Base-by-base conservation (phyloP, 2,888 invertebrate species). In the Andrena fulva region DNA sequence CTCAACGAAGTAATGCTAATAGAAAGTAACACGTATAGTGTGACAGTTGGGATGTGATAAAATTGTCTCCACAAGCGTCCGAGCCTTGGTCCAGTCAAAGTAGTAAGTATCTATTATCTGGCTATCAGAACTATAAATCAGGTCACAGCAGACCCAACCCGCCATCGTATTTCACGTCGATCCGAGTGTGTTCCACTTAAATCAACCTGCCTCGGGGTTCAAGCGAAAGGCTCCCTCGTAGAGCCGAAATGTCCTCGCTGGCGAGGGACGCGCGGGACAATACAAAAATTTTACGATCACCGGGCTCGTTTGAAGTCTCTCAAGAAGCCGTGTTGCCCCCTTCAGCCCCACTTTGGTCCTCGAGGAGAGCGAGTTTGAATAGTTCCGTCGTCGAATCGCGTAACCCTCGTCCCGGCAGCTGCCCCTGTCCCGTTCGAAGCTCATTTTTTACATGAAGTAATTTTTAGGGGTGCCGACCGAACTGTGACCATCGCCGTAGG, bases 391-490 rank as follows among this genome's bases (percentile, higher is more conserved):
- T 42, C 68, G 10, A 42, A 20, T n/a, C 20, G 33, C 27, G 50
- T 33, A 33, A 66, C 68, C 74, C 76, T 75, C 77, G 42, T 10
- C 42, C 48, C 29, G 56, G 64, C 75, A 81, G 77, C 80, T 81
- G 69, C 63, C 80, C 70, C 64, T 29, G 80, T 68, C 75, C 74
- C 80, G 77, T 83, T 78, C 70, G 50, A 31, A 75, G 80, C 83
- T 88, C 88, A 85, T 88, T 88, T 88, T 89, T 88, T 88, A 88
- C 78, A 67, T 62, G 70, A 63, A 72, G 87, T 79, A 85, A 88
- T 87, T 88, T 88, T 87, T 84, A 87, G 88, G 72, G 88, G 88
- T 88, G 88, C 62, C 84, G 88, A 84, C 50, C 89, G 87, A 85
- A 84, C 82, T 84, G 87, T 88, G 89, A 88, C 89, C 85, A 81